phyloP scores from a whole-genome alignment of 2,888 invertebrate species.

The Chymomyza amoena region DNA sequence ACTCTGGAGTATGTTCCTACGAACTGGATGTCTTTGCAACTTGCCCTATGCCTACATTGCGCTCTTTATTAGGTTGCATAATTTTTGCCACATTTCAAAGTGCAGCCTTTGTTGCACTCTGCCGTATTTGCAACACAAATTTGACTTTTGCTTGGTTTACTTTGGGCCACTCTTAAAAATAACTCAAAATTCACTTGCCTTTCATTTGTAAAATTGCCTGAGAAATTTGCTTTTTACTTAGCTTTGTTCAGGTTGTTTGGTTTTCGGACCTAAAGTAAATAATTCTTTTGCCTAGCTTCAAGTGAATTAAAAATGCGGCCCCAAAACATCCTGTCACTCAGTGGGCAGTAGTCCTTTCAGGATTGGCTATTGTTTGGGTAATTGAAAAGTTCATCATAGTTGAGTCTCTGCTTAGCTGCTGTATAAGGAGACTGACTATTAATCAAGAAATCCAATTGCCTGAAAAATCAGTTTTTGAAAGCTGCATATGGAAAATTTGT shows the following conservation, averaged over 20 bases:
- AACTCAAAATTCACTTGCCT: background rate
- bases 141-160: background rate
- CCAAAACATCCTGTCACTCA: slow-evolving; percentile 5
- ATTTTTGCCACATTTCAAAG: background rate
- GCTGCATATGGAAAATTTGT: slow-evolving; percentile 1
- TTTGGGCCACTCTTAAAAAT: background rate
- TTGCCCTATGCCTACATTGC: background rate
- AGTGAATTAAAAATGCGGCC: slow-evolving; percentile 40
- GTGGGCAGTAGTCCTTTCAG: slow-evolving; percentile 11
- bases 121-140: background rate
- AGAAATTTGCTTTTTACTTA: slow-evolving; percentile 15
- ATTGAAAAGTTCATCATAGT: background rate
- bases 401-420: background rate
- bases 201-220: slow-evolving; percentile 39
- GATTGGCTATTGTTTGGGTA: slow-evolving; percentile 19
- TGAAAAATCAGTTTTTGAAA: slow-evolving; percentile 19
- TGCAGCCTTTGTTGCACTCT: background rate
- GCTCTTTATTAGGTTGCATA: background rate
- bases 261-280: slow-evolving; percentile 37
- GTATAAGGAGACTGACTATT: slow-evolving; percentile 5
- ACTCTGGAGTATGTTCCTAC: too few species aligned
- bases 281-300: slow-evolving; percentile 20
- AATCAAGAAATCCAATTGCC: slow-evolving; percentile 16
- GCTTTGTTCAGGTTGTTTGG: background rate
- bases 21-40: too few species aligned